Conservation (phyloP, 2,113 vertebrate genomes). For the Patagioenas fasciata region DNA sequence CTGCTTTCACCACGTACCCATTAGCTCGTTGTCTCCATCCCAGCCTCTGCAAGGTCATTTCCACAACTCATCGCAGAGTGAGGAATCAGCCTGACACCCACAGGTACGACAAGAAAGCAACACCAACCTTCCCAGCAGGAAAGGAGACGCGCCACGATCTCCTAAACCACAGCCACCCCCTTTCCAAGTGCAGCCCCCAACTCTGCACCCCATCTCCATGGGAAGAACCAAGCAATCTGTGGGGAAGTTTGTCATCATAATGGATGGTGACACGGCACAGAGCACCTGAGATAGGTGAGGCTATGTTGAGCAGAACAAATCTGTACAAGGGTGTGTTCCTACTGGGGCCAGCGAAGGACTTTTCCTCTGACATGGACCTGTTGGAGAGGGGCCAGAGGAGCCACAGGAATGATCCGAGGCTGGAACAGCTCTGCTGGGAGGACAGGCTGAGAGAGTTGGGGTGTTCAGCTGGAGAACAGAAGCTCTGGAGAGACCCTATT, state of each 20-base stretch:
- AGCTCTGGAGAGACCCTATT: too few species aligned
- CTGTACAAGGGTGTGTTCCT: background rate
- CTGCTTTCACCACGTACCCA: too few species aligned
- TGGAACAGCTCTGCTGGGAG: too few species aligned
- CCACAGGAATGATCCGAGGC: too few species aligned
- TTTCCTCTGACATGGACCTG: conserved; percentile 25
- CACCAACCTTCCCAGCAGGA: background rate
- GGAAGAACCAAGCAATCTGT: conserved; percentile 1
- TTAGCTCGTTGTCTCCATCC: too few species aligned
- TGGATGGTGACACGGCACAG: conserved; percentile 74
- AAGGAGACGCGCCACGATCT: background rate
- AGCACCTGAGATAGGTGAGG: conserved; percentile 60
- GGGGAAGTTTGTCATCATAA: conserved; percentile 64
- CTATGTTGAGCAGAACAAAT: conserved; percentile 41
- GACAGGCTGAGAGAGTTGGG: too few species aligned
- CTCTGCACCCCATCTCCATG: background rate
- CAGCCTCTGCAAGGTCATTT: too few species aligned
- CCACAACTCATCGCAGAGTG: too few species aligned
- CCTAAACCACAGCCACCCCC: background rate
- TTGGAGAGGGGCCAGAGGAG: too few species aligned
- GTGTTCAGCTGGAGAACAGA: too few species aligned
- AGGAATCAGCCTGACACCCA: too few species aligned
- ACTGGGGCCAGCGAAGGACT: background rate
- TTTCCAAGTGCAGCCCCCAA: background rate
- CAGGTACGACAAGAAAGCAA: background rate